Evolutionary conservation across 1,140 invertebrate genomes (phyloP).

Genomic region (Drosophila suzukii): DNA sequence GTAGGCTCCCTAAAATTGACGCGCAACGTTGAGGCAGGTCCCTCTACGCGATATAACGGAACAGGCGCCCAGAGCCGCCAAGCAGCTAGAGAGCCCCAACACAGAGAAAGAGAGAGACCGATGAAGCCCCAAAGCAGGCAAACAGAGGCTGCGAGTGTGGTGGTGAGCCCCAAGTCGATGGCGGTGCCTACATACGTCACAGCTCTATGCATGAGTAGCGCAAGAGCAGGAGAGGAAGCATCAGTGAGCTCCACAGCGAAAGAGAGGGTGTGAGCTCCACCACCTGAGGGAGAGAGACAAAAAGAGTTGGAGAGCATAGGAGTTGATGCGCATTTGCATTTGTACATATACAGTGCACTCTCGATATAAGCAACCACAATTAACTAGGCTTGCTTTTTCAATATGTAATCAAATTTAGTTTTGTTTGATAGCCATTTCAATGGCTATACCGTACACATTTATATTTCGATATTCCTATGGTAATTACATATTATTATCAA

Average conservation of each 20-base stretch:
- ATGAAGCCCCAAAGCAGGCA: slow-evolving; percentile 33
- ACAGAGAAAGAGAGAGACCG: slow-evolving; percentile 17
- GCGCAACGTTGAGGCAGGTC: slow-evolving; percentile 83
- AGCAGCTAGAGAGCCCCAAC: slow-evolving; percentile 29
- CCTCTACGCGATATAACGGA: slow-evolving; percentile 79
- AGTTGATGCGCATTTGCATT: slow-evolving; percentile 30
- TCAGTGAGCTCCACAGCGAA: slow-evolving; percentile 6
- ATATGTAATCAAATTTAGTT: too few species aligned
- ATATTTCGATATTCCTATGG: too few species aligned
- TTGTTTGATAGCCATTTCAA: too few species aligned
- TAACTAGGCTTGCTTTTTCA: not conserved
- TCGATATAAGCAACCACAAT: not conserved
- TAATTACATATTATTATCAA: too few species aligned
- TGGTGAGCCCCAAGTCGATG: slow-evolving; percentile 13
- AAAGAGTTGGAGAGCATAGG: slow-evolving; percentile 44
- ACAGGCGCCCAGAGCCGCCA: slow-evolving; percentile 64
- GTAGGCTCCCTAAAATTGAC: slow-evolving; percentile 67
- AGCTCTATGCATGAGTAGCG: not conserved
- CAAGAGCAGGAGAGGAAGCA: slow-evolving; percentile 22
- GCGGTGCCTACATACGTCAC: slow-evolving; percentile 24
- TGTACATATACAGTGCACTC: not conserved
- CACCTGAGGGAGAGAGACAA: not conserved
- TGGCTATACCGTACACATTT: too few species aligned
- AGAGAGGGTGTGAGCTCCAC: slow-evolving; percentile 6
- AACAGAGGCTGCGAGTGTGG: slow-evolving; percentile 8